Percentiles rank a stretch among this genome's conserved stretches.
phyloP scores from a whole-genome alignment of 2,888 invertebrate genomes.

The Andrena marginata region DNA sequence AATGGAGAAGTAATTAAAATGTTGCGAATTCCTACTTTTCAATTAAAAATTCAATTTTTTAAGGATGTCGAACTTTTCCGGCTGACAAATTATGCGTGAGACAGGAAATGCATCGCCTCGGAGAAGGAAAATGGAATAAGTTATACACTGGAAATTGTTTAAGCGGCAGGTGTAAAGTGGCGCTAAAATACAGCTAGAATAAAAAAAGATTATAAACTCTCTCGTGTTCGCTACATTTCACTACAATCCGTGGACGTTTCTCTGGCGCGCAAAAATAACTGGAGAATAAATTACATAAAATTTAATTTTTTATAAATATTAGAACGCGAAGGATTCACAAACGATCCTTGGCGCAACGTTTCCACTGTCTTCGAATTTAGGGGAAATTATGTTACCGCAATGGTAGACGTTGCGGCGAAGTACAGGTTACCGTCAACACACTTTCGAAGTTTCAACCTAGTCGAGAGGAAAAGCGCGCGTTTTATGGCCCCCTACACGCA shows the following conservation, averaged over 20 bases:
- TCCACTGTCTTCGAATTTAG: no score
- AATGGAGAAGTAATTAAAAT: no score
- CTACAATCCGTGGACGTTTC: not conserved
- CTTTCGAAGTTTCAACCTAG: conserved; percentile 25
- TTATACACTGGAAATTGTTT: not conserved
- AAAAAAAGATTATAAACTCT: not conserved
- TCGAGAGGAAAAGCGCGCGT: conserved; percentile 36
- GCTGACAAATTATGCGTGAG: no score
- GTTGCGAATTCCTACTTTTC: no score
- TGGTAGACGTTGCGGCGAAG: not conserved
- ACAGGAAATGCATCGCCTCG: no score
- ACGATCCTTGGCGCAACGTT: not conserved
- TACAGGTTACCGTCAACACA: conserved; percentile 20
- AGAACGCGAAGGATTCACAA: not conserved
- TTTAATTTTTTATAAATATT: not conserved
- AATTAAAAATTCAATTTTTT: no score
- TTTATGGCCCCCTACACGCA: conserved; percentile 16
- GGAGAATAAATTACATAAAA: not conserved
- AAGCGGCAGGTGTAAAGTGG: not conserved
- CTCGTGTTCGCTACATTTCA: not conserved
- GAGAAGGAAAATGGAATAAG: not conserved
- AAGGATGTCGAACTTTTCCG: no score
- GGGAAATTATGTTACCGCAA: not conserved
- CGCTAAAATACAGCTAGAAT: not conserved
- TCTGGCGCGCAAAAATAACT: conserved; percentile 2